Evolutionary conservation across 2,888 invertebrate species (phyloP), one percentile per base, ranked within the genome.

Genomic region (Monochamus alternatus): DNA sequence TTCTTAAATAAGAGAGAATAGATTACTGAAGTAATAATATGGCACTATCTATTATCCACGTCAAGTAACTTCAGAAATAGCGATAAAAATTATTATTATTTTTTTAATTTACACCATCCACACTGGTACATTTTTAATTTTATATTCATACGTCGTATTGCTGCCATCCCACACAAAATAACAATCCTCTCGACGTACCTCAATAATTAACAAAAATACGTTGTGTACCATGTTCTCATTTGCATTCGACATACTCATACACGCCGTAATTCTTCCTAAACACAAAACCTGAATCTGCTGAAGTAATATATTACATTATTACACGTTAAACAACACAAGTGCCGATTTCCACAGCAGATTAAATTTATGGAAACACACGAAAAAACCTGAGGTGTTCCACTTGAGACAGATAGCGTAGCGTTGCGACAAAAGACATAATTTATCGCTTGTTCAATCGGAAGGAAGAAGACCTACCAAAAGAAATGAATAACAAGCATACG

Each of bases 191-290:
- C 71, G 66, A 67, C 78, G 62, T 73, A 71, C 78, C 75, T 75
- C 74, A 80, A 81, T 81, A 81, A 81, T 81, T 81, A 81, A 81
- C 81, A 71, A 80, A 80, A 80, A 77, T 80, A 81, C 81, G 78
- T 75, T 75, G 78, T 80, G 74, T 75, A 75, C 68, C 78, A 51
- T 80, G 81, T 81, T 74, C 81, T 81, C 75, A 81, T 81, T 81
- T 81, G 81, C 81, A 81, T 81, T 75, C 72, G 73, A 81, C 81
- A 81, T 75, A 81, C 78, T 80, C 81, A 77, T 81, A 81, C 81
- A 81, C 77, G 62, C 75, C 81, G 81, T 81, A 81, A 73, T 76
- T 81, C 81, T 81, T 81, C 73, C 78, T 77, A 81, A 81, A 81
- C 78, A 80, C 69, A 75, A 76, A 81, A 78, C 76, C 78, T 74